A percentile compares a stretch with the other conserved stretches of the same genome.
Conservation (phyloP, 2,113 vertebrate genomes). For the Micronycteris hirsuta region DNA sequence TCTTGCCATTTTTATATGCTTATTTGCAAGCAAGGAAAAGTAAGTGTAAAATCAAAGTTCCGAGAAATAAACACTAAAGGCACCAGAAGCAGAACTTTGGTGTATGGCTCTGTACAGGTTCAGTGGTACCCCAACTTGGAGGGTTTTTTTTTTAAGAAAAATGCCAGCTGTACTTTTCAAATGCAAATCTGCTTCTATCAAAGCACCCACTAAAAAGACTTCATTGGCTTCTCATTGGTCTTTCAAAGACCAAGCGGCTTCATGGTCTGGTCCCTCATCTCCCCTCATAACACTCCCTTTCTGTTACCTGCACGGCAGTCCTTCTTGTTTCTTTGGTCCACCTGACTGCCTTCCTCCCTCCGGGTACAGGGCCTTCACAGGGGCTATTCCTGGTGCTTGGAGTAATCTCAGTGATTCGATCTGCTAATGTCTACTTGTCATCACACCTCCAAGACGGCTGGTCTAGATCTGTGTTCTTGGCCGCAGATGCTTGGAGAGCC, state of each 20-base stretch:
- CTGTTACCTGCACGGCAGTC: too few species aligned
- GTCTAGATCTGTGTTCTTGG: not conserved
- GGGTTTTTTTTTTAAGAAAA: slow-evolving; percentile 20
- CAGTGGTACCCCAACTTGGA: slow-evolving; percentile 80
- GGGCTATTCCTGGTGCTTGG: not conserved
- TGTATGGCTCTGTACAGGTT: slow-evolving; percentile 82
- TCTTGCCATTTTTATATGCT: slow-evolving; percentile 84
- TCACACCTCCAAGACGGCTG: not conserved
- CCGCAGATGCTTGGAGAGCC: not conserved
- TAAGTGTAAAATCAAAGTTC: slow-evolving; percentile 76
- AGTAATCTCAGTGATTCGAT: not conserved
- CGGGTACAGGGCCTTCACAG: not conserved
- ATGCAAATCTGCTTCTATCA: not conserved
- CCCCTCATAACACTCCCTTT: not conserved
- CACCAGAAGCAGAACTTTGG: slow-evolving; percentile 81
- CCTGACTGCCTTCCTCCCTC: not conserved
- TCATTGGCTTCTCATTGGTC: not conserved
- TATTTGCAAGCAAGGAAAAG: slow-evolving; percentile 85
- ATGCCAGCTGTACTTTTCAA: not conserved
- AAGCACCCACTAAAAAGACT: too few species aligned
- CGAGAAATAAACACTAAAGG: slow-evolving; percentile 82
- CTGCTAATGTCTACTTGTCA: not conserved
- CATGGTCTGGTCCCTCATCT: too few species aligned
- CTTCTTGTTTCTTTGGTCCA: not conserved
- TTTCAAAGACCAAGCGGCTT: not conserved